Conservation (phyloP, 2,113 vertebrate species). For the Clupea harengus region DNA sequence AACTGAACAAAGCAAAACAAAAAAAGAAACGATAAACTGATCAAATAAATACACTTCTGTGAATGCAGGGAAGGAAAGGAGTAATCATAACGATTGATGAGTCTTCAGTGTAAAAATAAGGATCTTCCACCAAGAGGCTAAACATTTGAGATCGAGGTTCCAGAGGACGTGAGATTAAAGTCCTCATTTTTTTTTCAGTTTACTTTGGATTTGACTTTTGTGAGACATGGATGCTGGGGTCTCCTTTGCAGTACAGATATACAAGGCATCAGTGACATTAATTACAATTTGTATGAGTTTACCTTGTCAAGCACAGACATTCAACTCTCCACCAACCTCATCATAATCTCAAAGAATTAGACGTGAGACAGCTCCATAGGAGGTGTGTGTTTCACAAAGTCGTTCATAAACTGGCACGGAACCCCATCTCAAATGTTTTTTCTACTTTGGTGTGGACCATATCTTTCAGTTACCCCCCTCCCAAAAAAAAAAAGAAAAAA, state of each 20-base stretch:
- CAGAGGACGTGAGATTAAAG: neutral
- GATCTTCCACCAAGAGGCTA: neutral
- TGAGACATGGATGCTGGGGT: neutral
- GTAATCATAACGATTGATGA: neutral
- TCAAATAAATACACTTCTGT: neutral
- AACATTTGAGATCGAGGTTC: neutral
- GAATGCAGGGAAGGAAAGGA: neutral
- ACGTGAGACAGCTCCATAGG: neutral
- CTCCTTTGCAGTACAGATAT: conserved; percentile 5
- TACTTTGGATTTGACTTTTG: neutral
- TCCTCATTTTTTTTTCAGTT: neutral
- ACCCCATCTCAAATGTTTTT: conserved; percentile 15
- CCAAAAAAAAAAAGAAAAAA: too few relatives aligned
- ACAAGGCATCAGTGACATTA: conserved; percentile 4
- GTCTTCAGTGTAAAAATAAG: neutral
- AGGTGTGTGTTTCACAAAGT: neutral
- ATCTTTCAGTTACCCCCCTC: conserved; percentile 5
- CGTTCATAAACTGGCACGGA: neutral
- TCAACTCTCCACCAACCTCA: neutral
- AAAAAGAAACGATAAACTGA: neutral
- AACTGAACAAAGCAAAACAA: neutral
- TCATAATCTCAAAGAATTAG: neutral
- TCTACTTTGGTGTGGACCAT: conserved; percentile 16
- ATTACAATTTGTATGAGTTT: neutral
- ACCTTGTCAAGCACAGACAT: conserved; percentile 3